These are phyloP conservation scores for Danaus chrysippus DNA, from an alignment of 2,888 invertebrate species.

Conservation along the genomic window DNA sequence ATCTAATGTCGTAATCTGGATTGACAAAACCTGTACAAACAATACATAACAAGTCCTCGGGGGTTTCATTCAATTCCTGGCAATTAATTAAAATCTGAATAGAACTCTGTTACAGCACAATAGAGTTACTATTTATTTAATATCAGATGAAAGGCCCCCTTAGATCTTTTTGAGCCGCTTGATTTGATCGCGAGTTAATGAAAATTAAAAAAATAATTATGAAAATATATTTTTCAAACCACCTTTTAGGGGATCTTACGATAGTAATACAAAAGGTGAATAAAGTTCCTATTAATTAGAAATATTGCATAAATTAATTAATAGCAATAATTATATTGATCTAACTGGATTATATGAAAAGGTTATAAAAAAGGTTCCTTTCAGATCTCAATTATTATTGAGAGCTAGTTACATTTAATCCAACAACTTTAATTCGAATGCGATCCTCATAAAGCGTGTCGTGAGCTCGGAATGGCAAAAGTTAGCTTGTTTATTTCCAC, in stretches of 20 bases:
- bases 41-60: constrained; percentile 63
- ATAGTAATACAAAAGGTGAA: too few relatives aligned
- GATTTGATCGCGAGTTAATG: constrained; percentile 8
- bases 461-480: constrained; percentile 58
- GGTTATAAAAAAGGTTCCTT: constrained; percentile 21
- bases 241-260: too few relatives aligned
- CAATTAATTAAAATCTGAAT: constrained; percentile 68
- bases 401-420: constrained; percentile 46
- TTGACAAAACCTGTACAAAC: constrained; percentile 58
- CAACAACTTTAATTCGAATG: constrained; percentile 54
- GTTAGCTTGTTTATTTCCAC: constrained; percentile 67
- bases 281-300: too few relatives aligned
- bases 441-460: constrained; percentile 50
- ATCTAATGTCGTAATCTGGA: constrained; percentile 28
- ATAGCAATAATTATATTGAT: not conserved
- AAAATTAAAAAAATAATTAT: constrained; percentile 4
- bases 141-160: constrained; percentile 26
- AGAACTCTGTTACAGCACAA: constrained; percentile 50
- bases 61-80: constrained; percentile 64
- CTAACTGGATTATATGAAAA: too few relatives aligned
- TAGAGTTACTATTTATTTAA: constrained; percentile 51
- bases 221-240: not conserved
- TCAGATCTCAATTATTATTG: constrained; percentile 36
- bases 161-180: constrained; percentile 14
- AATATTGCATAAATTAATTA: not conserved